Base-by-base conservation (phyloP, 2,113 vertebrate genomes). In the Oriolus oriolus region DNA sequence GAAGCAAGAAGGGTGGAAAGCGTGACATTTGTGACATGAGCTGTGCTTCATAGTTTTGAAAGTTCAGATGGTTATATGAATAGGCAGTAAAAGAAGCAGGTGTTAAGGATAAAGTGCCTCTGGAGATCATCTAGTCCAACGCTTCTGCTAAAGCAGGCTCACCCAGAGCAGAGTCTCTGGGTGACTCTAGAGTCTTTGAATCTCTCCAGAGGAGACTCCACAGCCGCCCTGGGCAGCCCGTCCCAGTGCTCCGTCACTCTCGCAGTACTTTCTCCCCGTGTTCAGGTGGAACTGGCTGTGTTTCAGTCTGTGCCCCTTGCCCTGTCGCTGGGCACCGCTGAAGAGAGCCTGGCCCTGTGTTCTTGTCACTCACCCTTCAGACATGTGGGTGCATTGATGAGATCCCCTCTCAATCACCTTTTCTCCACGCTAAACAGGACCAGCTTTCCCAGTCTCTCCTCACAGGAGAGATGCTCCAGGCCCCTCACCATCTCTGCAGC, bases 1-100 rank as follows among this genome's bases (percentile, higher is more conserved):
- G 10, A 61, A 71, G 54, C 52, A 11, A n/a, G 54, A 57, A 57
- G 4, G 27, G 19, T 35, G 19, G 30, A 44, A 69, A 53, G 16
- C 0, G 0, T 41, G 68, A 47, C 7, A 2, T 77, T 47, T 27
- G 4, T 2, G 7, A 78, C 49, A 31, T 54, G 30, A 92, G 28
- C 39, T 84, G 37, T 73, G 26, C 60, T 64, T 65, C 28, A 5
- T 21, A 9, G 37, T 37, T 50, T 31, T 50, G 61, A 35, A 74
- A 75, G 39, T 31, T 49, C 16, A 42, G 9, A 16, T 49, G 27
- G 13, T 61, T 71, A 61, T 56, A 77, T 57, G 22, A 17, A 47
- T 16, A 64, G 44, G 26, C 60, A 88, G 30, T 65, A 66, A 93
- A 76, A 71, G 49, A 65, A 50, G 30, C 15, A 12, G 9, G 13